These are phyloP conservation scores for Caenorhabditis sinica DNA, from an alignment of 2,888 invertebrate genomes.

Conservation along the genomic window DNA sequence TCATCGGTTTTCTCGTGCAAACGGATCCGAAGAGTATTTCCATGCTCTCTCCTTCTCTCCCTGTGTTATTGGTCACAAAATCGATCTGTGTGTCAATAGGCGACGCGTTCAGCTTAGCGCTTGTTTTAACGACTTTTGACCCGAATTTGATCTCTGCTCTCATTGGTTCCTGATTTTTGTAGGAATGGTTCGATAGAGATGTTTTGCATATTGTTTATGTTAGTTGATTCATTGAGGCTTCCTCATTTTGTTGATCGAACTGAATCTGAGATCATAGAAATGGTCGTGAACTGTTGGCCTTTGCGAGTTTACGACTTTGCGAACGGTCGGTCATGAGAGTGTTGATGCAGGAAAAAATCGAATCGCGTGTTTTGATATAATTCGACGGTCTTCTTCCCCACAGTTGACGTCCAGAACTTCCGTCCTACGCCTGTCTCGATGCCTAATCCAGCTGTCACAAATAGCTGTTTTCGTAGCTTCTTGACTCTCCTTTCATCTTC, in stretches of 20 bases:
- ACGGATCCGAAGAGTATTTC: neutral
- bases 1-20: neutral
- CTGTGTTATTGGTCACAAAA: too few species aligned
- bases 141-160: slow-evolving; percentile 15
- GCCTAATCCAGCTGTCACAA: slow-evolving; percentile 54
- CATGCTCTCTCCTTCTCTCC: slow-evolving; percentile 6
- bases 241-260: neutral
- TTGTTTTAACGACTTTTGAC: slow-evolving; percentile 18
- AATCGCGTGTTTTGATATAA: slow-evolving; percentile 58
- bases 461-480: slow-evolving; percentile 43
- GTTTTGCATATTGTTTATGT: neutral
- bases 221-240: slow-evolving; percentile 27
- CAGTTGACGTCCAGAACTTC: slow-evolving; percentile 44
- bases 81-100: neutral
- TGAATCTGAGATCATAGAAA: slow-evolving; percentile 12
- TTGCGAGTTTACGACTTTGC: slow-evolving; percentile 39
- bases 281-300: slow-evolving; percentile 53
- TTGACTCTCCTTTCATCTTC: slow-evolving; percentile 23
- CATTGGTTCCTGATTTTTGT: neutral
- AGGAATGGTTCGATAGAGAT: neutral
- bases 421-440: slow-evolving; percentile 33
- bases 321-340: slow-evolving; percentile 45
- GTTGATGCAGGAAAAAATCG: slow-evolving; percentile 13
- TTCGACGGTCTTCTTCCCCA: slow-evolving; percentile 37
- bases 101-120: neutral